A percentile compares a stretch with the other conserved stretches of the same genome.
Conservation (phyloP, 2,113 vertebrate genomes). For the Burhinus bistriatus region DNA sequence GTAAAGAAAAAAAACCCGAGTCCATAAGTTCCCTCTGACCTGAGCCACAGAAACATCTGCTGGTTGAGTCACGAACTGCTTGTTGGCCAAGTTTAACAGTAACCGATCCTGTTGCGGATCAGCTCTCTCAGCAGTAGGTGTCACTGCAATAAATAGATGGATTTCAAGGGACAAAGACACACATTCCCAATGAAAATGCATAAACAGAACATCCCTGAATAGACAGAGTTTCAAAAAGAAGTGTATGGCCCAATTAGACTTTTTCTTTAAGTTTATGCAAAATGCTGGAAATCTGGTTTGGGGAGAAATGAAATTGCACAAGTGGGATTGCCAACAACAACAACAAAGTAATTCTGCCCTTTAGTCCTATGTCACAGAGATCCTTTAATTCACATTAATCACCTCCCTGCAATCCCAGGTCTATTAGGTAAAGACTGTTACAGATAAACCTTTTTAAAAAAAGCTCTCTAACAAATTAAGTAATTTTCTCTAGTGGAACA, state of each 20-base stretch:
- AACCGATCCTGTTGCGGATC: conserved; percentile 64
- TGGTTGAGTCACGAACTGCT: conserved; percentile 52
- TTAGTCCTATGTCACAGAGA: conserved; percentile 17
- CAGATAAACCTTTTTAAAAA: neutral
- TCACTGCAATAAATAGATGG: conserved; percentile 65
- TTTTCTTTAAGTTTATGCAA: neutral
- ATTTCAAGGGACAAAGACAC: conserved; percentile 59
- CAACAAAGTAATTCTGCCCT: neutral
- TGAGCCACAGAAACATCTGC: conserved; percentile 60
- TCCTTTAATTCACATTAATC: conserved; percentile 53
- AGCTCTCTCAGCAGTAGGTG: conserved; percentile 67
- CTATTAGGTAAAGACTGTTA: conserved; percentile 37
- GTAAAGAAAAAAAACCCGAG: neutral
- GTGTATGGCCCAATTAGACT: neutral
- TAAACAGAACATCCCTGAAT: conserved; percentile 20
- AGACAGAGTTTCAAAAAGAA: neutral
- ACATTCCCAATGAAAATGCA: conserved; percentile 19
- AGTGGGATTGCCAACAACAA: neutral
- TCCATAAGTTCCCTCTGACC: conserved; percentile 61
- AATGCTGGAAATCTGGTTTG: neutral
- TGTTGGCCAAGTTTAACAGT: conserved; percentile 62
- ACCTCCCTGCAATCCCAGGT: conserved; percentile 21
- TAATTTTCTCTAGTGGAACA: conserved; percentile 44
- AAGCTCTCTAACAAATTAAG: conserved; percentile 31
- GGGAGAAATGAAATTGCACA: neutral